Conservation (phyloP, 2,113 vertebrate species). For the Cochlearius cochlearius region DNA sequence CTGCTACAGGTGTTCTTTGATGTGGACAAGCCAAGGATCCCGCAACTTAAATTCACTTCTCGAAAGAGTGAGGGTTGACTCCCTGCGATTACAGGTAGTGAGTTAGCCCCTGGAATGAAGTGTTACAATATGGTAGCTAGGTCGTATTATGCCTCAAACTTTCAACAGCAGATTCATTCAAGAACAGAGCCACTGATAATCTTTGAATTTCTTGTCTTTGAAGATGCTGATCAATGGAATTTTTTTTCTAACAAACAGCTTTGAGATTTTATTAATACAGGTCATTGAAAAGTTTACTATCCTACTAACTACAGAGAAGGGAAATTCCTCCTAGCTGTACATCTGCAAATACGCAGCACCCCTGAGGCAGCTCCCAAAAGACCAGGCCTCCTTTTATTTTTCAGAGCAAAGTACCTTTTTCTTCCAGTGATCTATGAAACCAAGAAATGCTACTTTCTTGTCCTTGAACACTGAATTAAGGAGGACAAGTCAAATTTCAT, state of each 20-base stretch:
- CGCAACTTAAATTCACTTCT: not conserved
- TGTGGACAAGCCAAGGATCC: not conserved
- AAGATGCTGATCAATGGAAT: not conserved
- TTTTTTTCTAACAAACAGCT: not conserved
- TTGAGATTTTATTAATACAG: not conserved
- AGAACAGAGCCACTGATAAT: not conserved
- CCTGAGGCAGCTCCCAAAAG: not conserved
- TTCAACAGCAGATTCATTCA: not conserved
- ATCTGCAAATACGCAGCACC: not conserved
- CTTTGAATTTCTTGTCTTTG: slow-evolving; percentile 24
- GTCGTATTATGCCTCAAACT: not conserved
- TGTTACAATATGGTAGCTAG: not conserved
- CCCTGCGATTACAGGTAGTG: not conserved
- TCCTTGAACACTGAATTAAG: not conserved
- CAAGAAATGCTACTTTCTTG: not conserved
- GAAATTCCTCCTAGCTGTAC: slow-evolving; percentile 21
- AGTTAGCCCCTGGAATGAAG: not conserved
- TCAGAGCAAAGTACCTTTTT: not conserved
- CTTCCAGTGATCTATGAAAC: not conserved
- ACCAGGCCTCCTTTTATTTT: not conserved
- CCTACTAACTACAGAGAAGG: not conserved
- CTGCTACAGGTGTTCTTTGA: not conserved
- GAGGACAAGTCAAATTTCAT: not conserved
- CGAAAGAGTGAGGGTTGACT: not conserved
- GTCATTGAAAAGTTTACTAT: not conserved